Percentiles rank a stretch among this genome's conserved stretches.
Evolutionary conservation across 2,113 vertebrate species (phyloP).

Genomic region (Amphilophus citrinellus): DNA sequence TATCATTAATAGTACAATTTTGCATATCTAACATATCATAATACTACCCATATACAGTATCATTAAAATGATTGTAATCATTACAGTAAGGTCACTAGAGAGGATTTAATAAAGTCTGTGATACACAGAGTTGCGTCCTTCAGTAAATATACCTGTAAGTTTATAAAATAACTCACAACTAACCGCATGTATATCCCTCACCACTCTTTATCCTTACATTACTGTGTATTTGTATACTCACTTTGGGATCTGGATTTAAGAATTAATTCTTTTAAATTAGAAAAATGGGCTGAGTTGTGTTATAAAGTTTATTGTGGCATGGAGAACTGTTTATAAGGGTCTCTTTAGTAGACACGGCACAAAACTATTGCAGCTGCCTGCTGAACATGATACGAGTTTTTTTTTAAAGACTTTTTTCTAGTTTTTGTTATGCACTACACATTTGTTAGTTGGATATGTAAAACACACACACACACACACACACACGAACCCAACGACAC

Average conservation of each 20-base stretch:
- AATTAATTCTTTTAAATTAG: not conserved
- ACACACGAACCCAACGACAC: slow-evolving; percentile 18
- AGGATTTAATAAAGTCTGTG: not conserved
- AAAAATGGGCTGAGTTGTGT: not conserved
- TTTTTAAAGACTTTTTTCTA: slow-evolving; percentile 4
- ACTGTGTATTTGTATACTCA: not conserved
- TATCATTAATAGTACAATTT: not conserved
- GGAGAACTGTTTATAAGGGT: not conserved
- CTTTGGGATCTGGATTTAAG: not conserved
- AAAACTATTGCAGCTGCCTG: slow-evolving; percentile 5
- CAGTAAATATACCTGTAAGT: not conserved
- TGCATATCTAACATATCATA: not conserved
- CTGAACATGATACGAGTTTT: not conserved
- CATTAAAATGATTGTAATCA: not conserved
- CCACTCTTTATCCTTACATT: not conserved
- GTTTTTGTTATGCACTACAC: slow-evolving; percentile 2
- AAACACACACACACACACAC: not conserved
- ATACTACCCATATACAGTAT: not conserved
- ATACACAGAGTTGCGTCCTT: not conserved
- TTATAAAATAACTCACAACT: not conserved
- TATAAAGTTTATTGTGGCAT: not conserved
- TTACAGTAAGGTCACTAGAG: not conserved
- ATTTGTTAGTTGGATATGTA: slow-evolving; percentile 29
- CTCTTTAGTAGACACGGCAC: not conserved
- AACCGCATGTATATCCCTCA: not conserved